Evolutionary conservation across 1,140 invertebrate genomes (phyloP), one percentile per base, ranked within the genome.

Genomic region (Brachionus koreanus): DNA sequence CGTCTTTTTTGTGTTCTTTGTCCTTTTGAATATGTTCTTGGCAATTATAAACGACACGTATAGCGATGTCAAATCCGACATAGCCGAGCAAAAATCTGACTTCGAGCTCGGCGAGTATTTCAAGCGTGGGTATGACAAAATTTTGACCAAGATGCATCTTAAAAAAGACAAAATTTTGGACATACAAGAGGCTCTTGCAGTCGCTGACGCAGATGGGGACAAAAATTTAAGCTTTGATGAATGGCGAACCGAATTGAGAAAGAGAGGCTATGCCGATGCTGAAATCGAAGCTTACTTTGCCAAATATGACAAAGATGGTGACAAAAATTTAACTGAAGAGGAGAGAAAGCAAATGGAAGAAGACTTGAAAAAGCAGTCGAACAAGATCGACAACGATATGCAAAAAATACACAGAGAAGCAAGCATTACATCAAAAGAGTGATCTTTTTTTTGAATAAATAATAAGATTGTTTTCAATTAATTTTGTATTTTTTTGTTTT

Each of bases 21-120:
- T 94, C 29, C 87, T 94, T 39, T 87, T 94, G 90, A 94, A 94
- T 86, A 93, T 94, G 93, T 94, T 94, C 87, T 86, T 94, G 86
- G 93, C 93, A 79, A 94, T 94, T 84, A 93, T 94, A 83, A 93
- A 93, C 85, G 93, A 94, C 86, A 92, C 92, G 0, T 93, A 93
- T 82, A 88, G 90, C 2, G 90, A 92, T 84, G 92, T 93, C 0
- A 94, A 94, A 87, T 90, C 90, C 3, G 93, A 94, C 86, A 91
- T 93, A 83, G 89, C 91, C 35, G 88, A 90, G 67, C 89, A 91
- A 83, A 90, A 90, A 83, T 91, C 92, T 84, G 91, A 92, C 85
- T 91, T 92, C 86, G 91, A 92, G 85, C 90, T 93, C 86, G 89
- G 88, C 5, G 91, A 91, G 85, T 92, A 91, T 87, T 90, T 92